Evolutionary conservation across 2,797 vertebrate genomes (phyloP).

Genomic region (Atherinosoma microstoma): DNA sequence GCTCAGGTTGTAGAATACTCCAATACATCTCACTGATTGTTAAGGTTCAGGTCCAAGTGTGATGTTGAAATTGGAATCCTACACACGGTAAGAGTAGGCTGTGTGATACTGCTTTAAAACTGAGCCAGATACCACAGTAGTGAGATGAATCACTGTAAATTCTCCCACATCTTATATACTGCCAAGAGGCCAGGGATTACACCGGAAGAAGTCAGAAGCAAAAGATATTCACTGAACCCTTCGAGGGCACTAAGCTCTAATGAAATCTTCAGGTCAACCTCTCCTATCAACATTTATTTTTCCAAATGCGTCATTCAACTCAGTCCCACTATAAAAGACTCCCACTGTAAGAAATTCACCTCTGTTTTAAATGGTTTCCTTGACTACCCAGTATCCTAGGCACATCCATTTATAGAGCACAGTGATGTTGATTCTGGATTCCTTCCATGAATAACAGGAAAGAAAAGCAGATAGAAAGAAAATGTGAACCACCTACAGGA

Average conservation of each 20-base stretch:
- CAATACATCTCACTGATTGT: conserved; percentile 28
- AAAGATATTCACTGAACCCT: conserved; percentile 23
- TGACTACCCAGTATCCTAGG: conserved; percentile 75
- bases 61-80: conserved; percentile 58
- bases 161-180: conserved; percentile 66
- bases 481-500: conserved; percentile 36
- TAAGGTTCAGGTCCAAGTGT: conserved; percentile 36
- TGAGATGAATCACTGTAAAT: conserved; percentile 70
- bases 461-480: conserved; percentile 39
- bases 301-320: conserved; percentile 22
- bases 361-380: conserved; percentile 75
- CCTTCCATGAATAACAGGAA: conserved; percentile 48
- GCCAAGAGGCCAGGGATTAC: conserved; percentile 57
- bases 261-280: conserved; percentile 20
- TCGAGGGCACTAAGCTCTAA: conserved; percentile 24
- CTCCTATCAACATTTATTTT: conserved; percentile 16
- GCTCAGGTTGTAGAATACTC: not conserved
- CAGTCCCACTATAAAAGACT: conserved; percentile 33
- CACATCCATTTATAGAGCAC: conserved; percentile 74
- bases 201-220: conserved; percentile 35
- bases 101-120: conserved; percentile 50
- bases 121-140: conserved; percentile 66
- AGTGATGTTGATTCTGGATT: conserved; percentile 66
- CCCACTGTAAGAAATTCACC: conserved; percentile 33
- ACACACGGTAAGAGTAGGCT: conserved; percentile 67